Percentiles rank a stretch among this genome's conserved stretches.
phyloP scores from a whole-genome alignment of 2,888 invertebrate species.

The Xanthorhoe spadicearia region DNA sequence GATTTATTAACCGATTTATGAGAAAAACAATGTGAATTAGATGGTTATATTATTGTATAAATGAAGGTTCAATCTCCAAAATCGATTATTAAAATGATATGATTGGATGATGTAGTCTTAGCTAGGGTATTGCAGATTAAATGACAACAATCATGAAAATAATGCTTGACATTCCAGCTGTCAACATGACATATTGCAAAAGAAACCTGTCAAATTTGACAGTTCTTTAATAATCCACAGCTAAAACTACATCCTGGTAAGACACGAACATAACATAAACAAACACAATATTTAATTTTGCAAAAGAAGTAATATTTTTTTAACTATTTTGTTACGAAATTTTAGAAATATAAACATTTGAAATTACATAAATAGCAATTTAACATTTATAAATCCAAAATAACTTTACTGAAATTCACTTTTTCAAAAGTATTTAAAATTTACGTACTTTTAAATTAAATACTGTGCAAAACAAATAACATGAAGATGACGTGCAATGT shows the following conservation, averaged over 20 bases:
- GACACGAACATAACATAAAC: no score
- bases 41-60: neutral
- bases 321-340: no score
- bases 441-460: neutral
- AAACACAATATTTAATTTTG: no score
- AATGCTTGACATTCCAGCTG: neutral
- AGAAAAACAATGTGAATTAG: neutral
- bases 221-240: no score
- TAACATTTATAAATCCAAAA: no score
- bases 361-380: no score
- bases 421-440: neutral
- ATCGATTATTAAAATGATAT: conserved; percentile 3
- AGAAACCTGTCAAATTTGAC: no score
- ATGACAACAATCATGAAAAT: neutral
- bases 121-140: neutral
- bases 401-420: neutral
- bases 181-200: neutral
- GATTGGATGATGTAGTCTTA: conserved; percentile 2
- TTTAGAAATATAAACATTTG: no score
- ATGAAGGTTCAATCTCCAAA: neutral
- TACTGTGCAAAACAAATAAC: neutral
- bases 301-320: no score
- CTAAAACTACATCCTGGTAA: no score
- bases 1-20: neutral
- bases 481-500: conserved; percentile 19